Base-by-base conservation (phyloP, 2,113 vertebrate species). In the Hepsetus odoe region DNA sequence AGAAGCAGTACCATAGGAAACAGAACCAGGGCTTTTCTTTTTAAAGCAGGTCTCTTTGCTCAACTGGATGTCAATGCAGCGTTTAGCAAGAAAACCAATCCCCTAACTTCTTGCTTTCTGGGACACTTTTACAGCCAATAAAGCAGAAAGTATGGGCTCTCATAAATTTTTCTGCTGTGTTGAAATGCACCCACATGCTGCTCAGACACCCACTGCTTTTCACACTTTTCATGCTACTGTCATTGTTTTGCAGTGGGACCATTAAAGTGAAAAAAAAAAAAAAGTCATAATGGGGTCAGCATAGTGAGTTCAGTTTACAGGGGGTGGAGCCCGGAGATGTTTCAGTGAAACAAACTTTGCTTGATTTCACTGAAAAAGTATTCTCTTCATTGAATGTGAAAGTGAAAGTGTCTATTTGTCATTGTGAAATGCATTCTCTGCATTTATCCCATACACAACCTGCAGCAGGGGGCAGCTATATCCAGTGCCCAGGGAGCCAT, bases 101-200 rank as follows among this genome's bases (percentile, higher is more conserved):
- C 33, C 30, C 33, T 16, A 44, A 16, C n/a, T 71, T 51, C 49
- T 75, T 76, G 69, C 80, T 76, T 76, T 62, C 62, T 59, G 13
- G 49, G 73, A 74, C 73, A 68, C 44, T 68, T 73, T 82, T 51
- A 82, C 76, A 68, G 65, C 64, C 67, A 76, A 64, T 71, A 76
- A 82, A 76, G 58, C 20, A 30, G 46, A 67, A 49, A 74, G 67
- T 51, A 72, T 51, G 66, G 81, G 40, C 69, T 28, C 67, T 80
- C 64, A 61, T 85, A 80, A 80, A 82, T 77, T 58, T 24, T 49
- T 55, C 72, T 18, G 46, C 67, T 67, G 30, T 70, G 72, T 42
- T 67, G 49, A 75, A 79, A 69, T 44, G 59, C 40, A 70, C 59
- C 72, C 35, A 16, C 46, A 20, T 56, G 46, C 49, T n/a, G 67